Percentiles rank a stretch among this genome's conserved stretches.
These are phyloP conservation scores for Tetranychus truncatus DNA, from an alignment of 2,888 invertebrate species.

Conservation along the genomic window DNA sequence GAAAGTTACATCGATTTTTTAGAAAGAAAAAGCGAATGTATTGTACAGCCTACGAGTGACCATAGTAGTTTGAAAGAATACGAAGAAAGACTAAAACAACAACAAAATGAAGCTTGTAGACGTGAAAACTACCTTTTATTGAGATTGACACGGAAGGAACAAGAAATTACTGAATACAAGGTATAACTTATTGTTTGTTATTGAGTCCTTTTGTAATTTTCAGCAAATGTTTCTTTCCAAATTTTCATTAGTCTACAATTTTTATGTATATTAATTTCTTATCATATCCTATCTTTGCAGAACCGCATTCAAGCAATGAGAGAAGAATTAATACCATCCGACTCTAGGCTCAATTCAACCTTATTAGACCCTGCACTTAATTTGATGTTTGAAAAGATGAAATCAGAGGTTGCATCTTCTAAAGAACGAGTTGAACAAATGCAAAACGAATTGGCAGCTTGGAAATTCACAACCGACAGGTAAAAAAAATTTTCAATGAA, in stretches of 20 bases:
- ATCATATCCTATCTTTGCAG: slow-evolving; percentile 37
- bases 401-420: slow-evolving; percentile 68
- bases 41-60: slow-evolving; percentile 8
- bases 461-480: slow-evolving; percentile 99
- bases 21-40: slow-evolving; percentile 39
- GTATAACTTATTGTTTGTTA: slow-evolving; percentile 41
- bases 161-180: slow-evolving; percentile 64
- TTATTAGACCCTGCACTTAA: slow-evolving; percentile 88
- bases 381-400: slow-evolving; percentile 69
- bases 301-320: slow-evolving; percentile 84
- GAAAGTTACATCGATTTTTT: slow-evolving; percentile 54
- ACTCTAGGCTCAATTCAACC: slow-evolving; percentile 55
- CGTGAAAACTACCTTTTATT: slow-evolving; percentile 80
- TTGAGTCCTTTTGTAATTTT: slow-evolving; percentile 41
- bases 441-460: slow-evolving; percentile 88
- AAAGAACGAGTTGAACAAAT: slow-evolving; percentile 84
- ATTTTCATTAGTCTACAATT: background rate
- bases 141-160: slow-evolving; percentile 80
- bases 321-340: slow-evolving; percentile 61
- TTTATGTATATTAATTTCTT: slow-evolving; percentile 20
- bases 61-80: slow-evolving; percentile 28
- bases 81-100: slow-evolving; percentile 58
- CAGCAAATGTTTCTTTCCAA: background rate
- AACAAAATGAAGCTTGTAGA: slow-evolving; percentile 64
- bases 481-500: slow-evolving; percentile 29